Evolutionary conservation across 2,888 invertebrate species (phyloP).

Genomic region (Bhutanitis thaidina): DNA sequence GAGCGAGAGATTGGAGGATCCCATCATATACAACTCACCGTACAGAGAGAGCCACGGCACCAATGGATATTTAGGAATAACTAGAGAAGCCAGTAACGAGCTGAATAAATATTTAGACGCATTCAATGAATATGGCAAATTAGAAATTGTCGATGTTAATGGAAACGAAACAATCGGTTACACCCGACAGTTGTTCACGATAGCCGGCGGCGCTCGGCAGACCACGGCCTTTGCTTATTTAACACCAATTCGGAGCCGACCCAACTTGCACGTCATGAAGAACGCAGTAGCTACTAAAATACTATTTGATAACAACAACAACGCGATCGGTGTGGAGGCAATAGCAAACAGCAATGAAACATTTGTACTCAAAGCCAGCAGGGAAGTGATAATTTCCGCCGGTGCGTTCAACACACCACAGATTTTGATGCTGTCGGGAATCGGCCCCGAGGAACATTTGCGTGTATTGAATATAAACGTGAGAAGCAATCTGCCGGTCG

Average conservation of each 20-base stretch:
- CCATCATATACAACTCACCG: constrained; percentile 23
- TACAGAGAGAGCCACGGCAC: constrained; percentile 30
- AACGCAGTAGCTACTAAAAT: constrained; percentile 37
- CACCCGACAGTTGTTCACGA: constrained; percentile 33
- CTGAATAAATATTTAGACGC: constrained; percentile 34
- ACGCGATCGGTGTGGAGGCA: constrained; percentile 36
- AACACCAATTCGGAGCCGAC: constrained; percentile 27
- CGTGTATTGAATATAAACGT: constrained; percentile 32
- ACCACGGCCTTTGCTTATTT: constrained; percentile 38
- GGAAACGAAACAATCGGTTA: constrained; percentile 40
- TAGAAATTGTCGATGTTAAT: constrained; percentile 38
- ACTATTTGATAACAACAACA: constrained; percentile 36
- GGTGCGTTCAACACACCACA: constrained; percentile 43
- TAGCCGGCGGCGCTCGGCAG: constrained; percentile 36
- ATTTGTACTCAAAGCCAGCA: constrained; percentile 30
- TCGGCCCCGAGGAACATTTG: constrained; percentile 41
- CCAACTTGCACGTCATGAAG: constrained; percentile 38
- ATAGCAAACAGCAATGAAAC: constrained; percentile 22
- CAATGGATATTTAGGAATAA: constrained; percentile 30
- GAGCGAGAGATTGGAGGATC: constrained; percentile 31
- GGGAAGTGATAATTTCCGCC: constrained; percentile 44
- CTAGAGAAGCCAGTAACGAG: constrained; percentile 23
- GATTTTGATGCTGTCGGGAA: constrained; percentile 45
- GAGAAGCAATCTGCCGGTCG: constrained; percentile 40
- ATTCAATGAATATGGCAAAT: constrained; percentile 41